phyloP scores from a whole-genome alignment of 1,140 invertebrate genomes.

The Pseudomyrmex gracilis region DNA sequence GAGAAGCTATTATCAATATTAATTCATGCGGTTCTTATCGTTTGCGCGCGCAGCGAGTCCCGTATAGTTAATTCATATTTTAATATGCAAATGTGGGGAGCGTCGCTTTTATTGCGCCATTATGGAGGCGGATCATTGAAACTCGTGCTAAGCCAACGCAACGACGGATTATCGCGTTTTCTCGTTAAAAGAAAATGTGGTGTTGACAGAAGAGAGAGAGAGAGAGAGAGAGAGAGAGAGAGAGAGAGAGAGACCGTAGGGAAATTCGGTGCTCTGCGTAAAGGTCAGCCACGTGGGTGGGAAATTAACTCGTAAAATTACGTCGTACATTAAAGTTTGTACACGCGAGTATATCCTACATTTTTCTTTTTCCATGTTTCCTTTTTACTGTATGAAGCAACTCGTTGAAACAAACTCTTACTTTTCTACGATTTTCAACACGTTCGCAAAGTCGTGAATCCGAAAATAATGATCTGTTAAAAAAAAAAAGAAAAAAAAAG shows the following conservation, averaged over 20 bases:
- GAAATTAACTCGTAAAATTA: slow-evolving; percentile 81
- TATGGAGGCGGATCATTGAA: slow-evolving; percentile 8
- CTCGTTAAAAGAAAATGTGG: slow-evolving; percentile 51
- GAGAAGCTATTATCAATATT: slow-evolving; percentile 15
- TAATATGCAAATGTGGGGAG: slow-evolving; percentile 41
- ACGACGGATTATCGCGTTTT: slow-evolving; percentile 34
- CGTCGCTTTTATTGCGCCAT: slow-evolving; percentile 14
- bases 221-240: slow-evolving; percentile 15
- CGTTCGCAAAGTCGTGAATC: slow-evolving; percentile 29
- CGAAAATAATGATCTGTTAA: slow-evolving; percentile 68
- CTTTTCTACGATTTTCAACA: slow-evolving; percentile 33
- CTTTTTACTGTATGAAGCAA: slow-evolving; percentile 23
- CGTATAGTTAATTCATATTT: slow-evolving; percentile 35
- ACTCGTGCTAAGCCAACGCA: slow-evolving; percentile 34
- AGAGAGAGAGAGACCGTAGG: slow-evolving; percentile 15
- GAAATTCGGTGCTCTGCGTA: slow-evolving; percentile 35
- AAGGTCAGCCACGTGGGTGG: slow-evolving; percentile 47
- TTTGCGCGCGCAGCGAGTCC: not conserved
- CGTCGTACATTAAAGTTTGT: slow-evolving; percentile 81
- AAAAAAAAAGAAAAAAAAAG: slow-evolving; percentile 51
- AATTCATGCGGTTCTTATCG: slow-evolving; percentile 29
- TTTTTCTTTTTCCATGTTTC: slow-evolving; percentile 20
- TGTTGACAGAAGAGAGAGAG: not conserved
- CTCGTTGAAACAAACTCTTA: slow-evolving; percentile 54
- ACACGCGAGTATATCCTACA: slow-evolving; percentile 48